Evolutionary conservation across 2,797 vertebrate genomes (phyloP).

Genomic region (Esox lucius): DNA sequence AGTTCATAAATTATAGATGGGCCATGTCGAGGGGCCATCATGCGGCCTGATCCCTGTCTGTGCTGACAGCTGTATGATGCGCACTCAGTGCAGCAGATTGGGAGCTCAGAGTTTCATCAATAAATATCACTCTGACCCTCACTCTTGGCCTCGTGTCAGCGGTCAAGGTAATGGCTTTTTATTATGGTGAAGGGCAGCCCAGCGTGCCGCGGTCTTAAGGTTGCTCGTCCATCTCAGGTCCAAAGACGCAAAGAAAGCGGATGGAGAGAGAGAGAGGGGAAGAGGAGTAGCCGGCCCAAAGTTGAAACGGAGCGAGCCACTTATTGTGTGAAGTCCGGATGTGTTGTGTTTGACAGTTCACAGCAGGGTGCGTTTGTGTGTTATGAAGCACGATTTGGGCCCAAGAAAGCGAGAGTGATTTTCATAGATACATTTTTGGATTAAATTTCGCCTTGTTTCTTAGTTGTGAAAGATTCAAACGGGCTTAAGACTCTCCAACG

Average conservation of each 20-base stretch:
- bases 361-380: slow-evolving; percentile 69
- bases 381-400: slow-evolving; percentile 28
- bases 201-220: slow-evolving; percentile 85
- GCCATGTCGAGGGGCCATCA: slow-evolving; percentile 94
- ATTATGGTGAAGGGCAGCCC: slow-evolving; percentile 89
- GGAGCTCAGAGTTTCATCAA: slow-evolving; percentile 99
- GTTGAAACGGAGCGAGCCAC: slow-evolving; percentile 74
- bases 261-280: slow-evolving; percentile 45
- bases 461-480: slow-evolving; percentile 75
- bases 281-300: slow-evolving; percentile 56
- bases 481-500: slow-evolving; percentile 55
- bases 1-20: slow-evolving; percentile 97
- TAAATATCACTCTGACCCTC: slow-evolving; percentile 98
- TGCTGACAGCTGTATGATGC: slow-evolving; percentile 99
- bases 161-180: slow-evolving; percentile 98
- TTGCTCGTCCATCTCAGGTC: slow-evolving; percentile 83
- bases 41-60: slow-evolving; percentile 87
- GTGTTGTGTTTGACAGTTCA: slow-evolving; percentile 68
- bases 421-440: slow-evolving; percentile 75
- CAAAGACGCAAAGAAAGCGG: slow-evolving; percentile 64
- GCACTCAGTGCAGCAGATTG: slow-evolving; percentile 97
- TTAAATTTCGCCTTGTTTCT: slow-evolving; percentile 79
- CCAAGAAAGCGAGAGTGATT: slow-evolving; percentile 69
- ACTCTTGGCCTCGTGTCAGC: slow-evolving; percentile 92
- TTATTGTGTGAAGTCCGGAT: slow-evolving; percentile 72